Evolutionary conservation across 2,888 invertebrate genomes (phyloP).

Genomic region (Meandrusa payeni): DNA sequence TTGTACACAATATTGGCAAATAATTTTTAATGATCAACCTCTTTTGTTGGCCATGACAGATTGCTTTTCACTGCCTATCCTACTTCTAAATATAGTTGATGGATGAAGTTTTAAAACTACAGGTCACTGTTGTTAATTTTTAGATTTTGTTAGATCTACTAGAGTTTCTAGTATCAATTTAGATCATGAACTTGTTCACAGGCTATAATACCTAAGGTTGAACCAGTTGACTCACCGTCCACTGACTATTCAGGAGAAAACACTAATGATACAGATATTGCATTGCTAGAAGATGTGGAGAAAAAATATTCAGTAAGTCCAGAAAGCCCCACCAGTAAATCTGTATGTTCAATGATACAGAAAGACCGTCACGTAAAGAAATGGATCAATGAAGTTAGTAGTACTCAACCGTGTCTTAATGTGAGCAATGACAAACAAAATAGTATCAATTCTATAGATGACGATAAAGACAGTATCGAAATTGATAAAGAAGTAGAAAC

Average conservation of each 20-base stretch:
- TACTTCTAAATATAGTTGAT: no score
- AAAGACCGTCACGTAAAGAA: conserved; percentile 54
- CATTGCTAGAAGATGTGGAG: conserved; percentile 56
- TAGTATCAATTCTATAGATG: conserved; percentile 40
- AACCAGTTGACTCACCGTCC: conserved; percentile 64
- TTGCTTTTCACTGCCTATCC: no score
- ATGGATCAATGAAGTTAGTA: conserved; percentile 69
- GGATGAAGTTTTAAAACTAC: no score
- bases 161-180: no score
- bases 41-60: no score
- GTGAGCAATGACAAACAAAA: conserved; percentile 47
- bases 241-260: conserved; percentile 69
- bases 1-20: no score
- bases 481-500: conserved; percentile 76
- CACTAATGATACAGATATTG: conserved; percentile 65
- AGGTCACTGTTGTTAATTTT: no score
- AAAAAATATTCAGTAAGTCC: conserved; percentile 53
- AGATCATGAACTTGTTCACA: no score
- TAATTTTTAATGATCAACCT: no score
- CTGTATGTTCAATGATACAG: conserved; percentile 35
- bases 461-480: conserved; percentile 63
- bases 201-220: conserved; percentile 65
- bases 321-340: conserved; percentile 46
- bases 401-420: conserved; percentile 67
- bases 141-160: no score